Evolutionary conservation across 2,888 invertebrate genomes (phyloP).

Genomic region (Cosmia trapezina): DNA sequence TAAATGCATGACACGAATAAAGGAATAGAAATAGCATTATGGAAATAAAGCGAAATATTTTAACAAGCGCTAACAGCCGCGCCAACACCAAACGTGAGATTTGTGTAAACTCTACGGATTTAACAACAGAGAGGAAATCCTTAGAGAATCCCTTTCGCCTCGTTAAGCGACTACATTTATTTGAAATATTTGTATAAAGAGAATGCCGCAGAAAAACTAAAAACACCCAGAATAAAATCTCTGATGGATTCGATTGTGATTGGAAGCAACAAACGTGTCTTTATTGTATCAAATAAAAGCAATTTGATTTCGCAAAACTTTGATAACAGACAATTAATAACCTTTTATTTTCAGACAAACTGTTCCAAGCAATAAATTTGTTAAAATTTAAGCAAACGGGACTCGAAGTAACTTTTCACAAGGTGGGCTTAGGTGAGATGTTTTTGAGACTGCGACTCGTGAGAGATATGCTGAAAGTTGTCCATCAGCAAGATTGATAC

Average conservation of each 20-base stretch:
- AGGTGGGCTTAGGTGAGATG: constrained; percentile 1
- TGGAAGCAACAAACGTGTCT: constrained; percentile 43
- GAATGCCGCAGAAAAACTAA: constrained; percentile 26
- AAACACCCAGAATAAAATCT: constrained; percentile 37
- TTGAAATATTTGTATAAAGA: constrained; percentile 59
- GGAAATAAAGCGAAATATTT: constrained; percentile 60
- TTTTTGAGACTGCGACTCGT: constrained; percentile 25
- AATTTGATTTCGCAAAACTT: constrained; percentile 50
- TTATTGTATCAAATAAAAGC: constrained; percentile 55
- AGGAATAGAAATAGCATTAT: constrained; percentile 55
- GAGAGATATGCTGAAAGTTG: constrained; percentile 40
- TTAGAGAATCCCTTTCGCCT: constrained; percentile 73
- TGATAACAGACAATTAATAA: constrained; percentile 48
- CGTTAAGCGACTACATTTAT: constrained; percentile 70
- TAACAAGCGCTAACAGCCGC: constrained; percentile 62
- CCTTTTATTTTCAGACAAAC: constrained; percentile 46
- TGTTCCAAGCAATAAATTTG: constrained; percentile 42
- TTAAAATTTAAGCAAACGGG: constrained; percentile 26
- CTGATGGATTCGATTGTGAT: constrained; percentile 53
- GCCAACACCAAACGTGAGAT: constrained; percentile 70
- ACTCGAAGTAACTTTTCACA: constrained; percentile 11
- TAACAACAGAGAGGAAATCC: constrained; percentile 72
- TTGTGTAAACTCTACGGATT: constrained; percentile 75
- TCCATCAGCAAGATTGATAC: constrained; percentile 80
- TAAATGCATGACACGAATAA: constrained; percentile 39